A percentile compares a stretch with the other conserved stretches of the same genome.
Evolutionary conservation across 2,113 vertebrate species (phyloP).

Genomic region (Spermophilus dauricus): DNA sequence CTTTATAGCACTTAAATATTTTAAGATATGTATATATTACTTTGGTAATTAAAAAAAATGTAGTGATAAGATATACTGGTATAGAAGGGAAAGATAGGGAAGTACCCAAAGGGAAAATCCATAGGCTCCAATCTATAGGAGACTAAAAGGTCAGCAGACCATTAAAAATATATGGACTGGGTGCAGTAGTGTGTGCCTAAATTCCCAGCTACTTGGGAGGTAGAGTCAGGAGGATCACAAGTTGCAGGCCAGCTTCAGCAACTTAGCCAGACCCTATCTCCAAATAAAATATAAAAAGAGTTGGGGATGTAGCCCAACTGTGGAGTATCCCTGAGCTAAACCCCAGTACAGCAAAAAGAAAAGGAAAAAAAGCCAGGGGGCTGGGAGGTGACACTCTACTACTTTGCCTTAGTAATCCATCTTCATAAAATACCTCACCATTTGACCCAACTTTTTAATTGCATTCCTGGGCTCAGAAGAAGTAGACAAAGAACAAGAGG

Average conservation of each 20-base stretch:
- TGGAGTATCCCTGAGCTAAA: not conserved
- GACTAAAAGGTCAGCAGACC: not conserved
- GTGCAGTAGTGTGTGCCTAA: not conserved
- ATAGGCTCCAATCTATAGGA: not conserved
- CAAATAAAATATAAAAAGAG: not conserved
- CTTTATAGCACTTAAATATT: slow-evolving; percentile 53
- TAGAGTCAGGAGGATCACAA: not conserved
- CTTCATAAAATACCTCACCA: slow-evolving; percentile 22
- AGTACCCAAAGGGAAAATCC: slow-evolving; percentile 38
- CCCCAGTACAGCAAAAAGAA: not conserved
- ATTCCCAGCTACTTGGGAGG: not conserved
- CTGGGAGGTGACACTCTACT: not conserved
- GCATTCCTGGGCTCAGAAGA: slow-evolving; percentile 35
- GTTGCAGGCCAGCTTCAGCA: not conserved
- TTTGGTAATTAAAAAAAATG: slow-evolving; percentile 52
- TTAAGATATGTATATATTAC: not conserved
- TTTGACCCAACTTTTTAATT: slow-evolving; percentile 18
- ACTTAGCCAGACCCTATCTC: not conserved
- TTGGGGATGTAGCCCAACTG: not conserved
- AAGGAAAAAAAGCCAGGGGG: not conserved
- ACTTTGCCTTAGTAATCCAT: not conserved
- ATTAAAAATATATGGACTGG: not conserved
- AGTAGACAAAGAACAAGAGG: slow-evolving; percentile 36
- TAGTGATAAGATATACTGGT: slow-evolving; percentile 25
- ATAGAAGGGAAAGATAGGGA: slow-evolving; percentile 31